These are phyloP conservation scores for Sturmia bella DNA, from an alignment of 2,888 invertebrate genomes.

Conservation along the genomic window DNA sequence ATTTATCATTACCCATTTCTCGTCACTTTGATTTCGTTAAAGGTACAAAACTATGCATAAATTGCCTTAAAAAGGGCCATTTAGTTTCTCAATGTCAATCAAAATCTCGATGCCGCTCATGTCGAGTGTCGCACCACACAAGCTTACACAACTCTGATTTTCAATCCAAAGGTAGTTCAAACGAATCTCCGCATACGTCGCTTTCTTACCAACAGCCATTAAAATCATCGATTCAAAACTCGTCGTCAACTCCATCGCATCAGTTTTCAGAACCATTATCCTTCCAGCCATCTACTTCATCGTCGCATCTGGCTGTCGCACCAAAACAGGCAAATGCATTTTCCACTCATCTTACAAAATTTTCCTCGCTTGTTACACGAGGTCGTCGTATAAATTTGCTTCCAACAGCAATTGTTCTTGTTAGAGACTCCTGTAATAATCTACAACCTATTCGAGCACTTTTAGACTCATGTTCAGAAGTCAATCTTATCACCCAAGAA, in stretches of 20 bases:
- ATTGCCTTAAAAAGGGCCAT: constrained; percentile 46
- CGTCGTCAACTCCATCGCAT: not conserved
- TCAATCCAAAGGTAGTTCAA: too few species aligned
- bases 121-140: too few species aligned
- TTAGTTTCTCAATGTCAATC: constrained; percentile 5
- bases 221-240: not conserved
- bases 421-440: constrained; percentile 28
- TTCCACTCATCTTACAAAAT: not conserved
- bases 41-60: constrained; percentile 29
- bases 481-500: constrained; percentile 3
- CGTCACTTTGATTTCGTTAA: constrained; percentile 46
- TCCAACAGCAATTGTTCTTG: constrained; percentile 36
- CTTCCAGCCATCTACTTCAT: constrained; percentile 13
- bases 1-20: constrained; percentile 5
- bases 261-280: not conserved
- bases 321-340: not conserved
- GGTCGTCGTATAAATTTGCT: constrained; percentile 17
- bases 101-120: constrained; percentile 25
- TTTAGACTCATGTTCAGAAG: constrained; percentile 15
- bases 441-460: constrained; percentile 43
- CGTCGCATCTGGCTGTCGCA: not conserved
- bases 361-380: constrained; percentile 9
- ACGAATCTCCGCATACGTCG: too few species aligned
- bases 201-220: too few species aligned
- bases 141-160: not conserved